These are phyloP conservation scores for Ascaphus truei DNA, from an alignment of 2,113 vertebrate genomes.

Conservation along the genomic window DNA sequence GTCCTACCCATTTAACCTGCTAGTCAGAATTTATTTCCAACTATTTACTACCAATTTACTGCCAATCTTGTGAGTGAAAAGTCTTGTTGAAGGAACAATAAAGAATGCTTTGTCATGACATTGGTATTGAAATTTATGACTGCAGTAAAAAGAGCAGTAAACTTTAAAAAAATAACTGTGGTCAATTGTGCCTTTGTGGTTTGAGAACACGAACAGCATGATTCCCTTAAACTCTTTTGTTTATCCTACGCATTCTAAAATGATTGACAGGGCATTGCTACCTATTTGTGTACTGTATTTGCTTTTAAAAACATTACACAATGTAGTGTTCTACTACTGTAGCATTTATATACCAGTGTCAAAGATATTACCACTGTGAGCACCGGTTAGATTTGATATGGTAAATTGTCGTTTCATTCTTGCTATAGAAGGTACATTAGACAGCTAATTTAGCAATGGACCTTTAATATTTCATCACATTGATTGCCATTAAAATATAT, in stretches of 20 bases:
- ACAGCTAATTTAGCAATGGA: constrained; percentile 32
- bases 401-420: constrained; percentile 28
- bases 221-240: neutral
- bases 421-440: constrained; percentile 34
- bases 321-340: neutral
- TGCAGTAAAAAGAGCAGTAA: neutral
- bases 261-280: neutral
- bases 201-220: neutral
- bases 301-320: neutral
- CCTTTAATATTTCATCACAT: constrained; percentile 37
- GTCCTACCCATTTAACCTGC: neutral
- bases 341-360: neutral
- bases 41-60: neutral
- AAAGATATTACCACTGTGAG: constrained; percentile 14
- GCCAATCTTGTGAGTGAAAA: neutral
- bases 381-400: constrained; percentile 18
- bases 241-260: neutral
- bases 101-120: neutral
- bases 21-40: neutral
- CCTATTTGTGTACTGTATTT: neutral
- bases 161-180: neutral
- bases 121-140: neutral
- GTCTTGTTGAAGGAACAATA: neutral
- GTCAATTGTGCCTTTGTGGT: neutral
- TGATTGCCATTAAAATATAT: constrained; percentile 36